Evolutionary conservation across 2,888 invertebrate genomes (phyloP), one percentile per base, ranked within the genome.

Genomic region (Unio delphinus): DNA sequence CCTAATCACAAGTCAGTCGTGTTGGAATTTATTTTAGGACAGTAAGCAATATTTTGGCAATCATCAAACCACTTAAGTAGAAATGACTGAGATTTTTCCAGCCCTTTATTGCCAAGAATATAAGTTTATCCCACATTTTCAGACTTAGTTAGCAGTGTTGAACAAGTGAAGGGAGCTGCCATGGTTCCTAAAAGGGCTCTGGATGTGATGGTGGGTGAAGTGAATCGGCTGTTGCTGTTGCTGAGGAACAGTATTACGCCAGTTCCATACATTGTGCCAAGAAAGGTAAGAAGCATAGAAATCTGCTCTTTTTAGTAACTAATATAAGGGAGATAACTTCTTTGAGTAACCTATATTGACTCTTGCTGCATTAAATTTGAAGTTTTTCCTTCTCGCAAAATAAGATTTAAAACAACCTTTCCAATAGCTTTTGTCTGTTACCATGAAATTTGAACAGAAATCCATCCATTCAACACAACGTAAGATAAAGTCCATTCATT

Each of bases 181-280:
- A 89, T 98, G 75, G 95, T 97, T 63, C 96, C 97, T 8, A 98
- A 98, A 91, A 92, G 96, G 70, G 96, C 96, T 0, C 91, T 98
- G 58, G 94, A 95, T 83, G 96, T 98, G n/a, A 98, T 98, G 98
- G 95, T 96, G 82, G 97, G 97, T 0, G 98, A 98, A 91, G 98
- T 98, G 6, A 96, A 97, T 91, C 92, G 97, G 78, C 92, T 98
- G 63, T 91, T 98, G 68, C 95, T 98, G 86, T 92, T 98, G 69
- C 94, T 96, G 6, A 94, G 96, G 69, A 93, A 94, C 69, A 93
- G 95, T 78, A 95, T 98, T 61, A 94, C 97, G 86, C 97, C 98
- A 26, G 94, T 97, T 77, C 96, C 96, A 92, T 98, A 97, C 91
- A 96, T 97, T 91, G 96, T 97, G 80, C 96, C 96, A 18, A 92